A percentile compares a stretch with the other conserved stretches of the same genome.
Evolutionary conservation across 2,888 invertebrate genomes (phyloP).

Genomic region (Abrostola triplasia): DNA sequence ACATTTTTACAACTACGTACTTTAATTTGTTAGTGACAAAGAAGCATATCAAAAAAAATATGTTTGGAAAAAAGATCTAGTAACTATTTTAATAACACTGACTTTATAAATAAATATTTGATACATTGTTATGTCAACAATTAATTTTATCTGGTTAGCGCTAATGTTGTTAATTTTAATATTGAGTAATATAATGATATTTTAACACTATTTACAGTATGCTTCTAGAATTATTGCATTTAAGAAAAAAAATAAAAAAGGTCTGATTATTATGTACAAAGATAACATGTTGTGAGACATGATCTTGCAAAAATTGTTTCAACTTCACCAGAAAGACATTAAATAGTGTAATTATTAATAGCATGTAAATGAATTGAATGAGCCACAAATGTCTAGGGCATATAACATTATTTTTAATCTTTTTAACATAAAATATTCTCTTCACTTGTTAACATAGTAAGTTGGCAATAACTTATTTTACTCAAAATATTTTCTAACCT

Average conservation of each 20-base stretch:
- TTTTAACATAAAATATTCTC: background rate
- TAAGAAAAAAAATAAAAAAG: background rate
- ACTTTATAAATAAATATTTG: too few relatives aligned
- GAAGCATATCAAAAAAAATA: background rate
- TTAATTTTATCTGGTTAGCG: background rate
- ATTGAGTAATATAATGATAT: background rate
- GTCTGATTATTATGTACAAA: constrained; percentile 8
- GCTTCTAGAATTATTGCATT: constrained; percentile 1
- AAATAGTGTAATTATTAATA: too few relatives aligned
- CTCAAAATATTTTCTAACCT: constrained; percentile 7
- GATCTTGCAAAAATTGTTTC: constrained; percentile 1
- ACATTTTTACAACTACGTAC: background rate
- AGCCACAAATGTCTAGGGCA: background rate
- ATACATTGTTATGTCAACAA: background rate
- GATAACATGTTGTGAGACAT: background rate
- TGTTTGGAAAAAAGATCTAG: constrained; percentile 3
- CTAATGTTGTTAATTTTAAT: background rate
- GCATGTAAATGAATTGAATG: background rate
- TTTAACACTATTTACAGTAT: constrained; percentile 1
- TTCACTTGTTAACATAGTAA: background rate
- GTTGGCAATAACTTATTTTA: constrained; percentile 4
- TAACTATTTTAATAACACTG: background rate
- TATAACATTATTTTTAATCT: background rate
- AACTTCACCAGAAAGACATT: background rate
- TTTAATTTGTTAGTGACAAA: background rate